Conservation (phyloP, 53 echinoderm and acorn worm species). For the Temnopleurus reevesii region DNA sequence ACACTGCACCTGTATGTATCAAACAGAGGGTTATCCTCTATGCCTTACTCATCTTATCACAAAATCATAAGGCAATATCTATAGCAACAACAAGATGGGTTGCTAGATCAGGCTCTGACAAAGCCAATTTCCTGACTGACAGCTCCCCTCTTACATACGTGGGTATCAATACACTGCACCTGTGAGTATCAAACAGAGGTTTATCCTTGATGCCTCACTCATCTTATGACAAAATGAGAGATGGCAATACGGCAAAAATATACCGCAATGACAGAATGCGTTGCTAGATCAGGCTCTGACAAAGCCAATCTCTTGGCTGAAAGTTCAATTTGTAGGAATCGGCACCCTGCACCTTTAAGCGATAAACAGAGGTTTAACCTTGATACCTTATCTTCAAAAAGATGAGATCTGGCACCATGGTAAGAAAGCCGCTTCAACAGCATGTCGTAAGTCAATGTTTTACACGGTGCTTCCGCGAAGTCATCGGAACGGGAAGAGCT, state of each 20-base stretch:
- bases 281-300: not conserved
- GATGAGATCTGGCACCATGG: constrained; percentile 3
- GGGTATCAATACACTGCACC: constrained; percentile 23
- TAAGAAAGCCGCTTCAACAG: not conserved
- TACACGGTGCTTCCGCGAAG: not conserved
- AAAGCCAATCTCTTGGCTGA: not conserved
- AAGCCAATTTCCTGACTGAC: not conserved
- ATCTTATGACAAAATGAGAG: not conserved
- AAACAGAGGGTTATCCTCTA: not conserved
- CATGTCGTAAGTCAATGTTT: not conserved
- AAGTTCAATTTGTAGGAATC: not conserved
- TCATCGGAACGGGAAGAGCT: constrained; percentile 11
- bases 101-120: not conserved
- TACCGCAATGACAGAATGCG: not conserved
- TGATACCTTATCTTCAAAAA: not conserved
- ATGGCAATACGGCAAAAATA: not conserved
- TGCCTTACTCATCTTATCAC: too few relatives aligned
- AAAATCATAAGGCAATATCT: too few relatives aligned
- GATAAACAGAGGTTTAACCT: not conserved
- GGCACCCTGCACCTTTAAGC: too few relatives aligned
- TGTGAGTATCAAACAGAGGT: not conserved
- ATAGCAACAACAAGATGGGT: too few relatives aligned
- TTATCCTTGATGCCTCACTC: not conserved
- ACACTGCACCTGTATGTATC: not conserved
- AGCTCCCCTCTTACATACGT: too few relatives aligned